Evolutionary conservation across 2,113 vertebrate species (phyloP), one percentile per base, ranked within the genome.

Genomic region (Heterochromis multidens): DNA sequence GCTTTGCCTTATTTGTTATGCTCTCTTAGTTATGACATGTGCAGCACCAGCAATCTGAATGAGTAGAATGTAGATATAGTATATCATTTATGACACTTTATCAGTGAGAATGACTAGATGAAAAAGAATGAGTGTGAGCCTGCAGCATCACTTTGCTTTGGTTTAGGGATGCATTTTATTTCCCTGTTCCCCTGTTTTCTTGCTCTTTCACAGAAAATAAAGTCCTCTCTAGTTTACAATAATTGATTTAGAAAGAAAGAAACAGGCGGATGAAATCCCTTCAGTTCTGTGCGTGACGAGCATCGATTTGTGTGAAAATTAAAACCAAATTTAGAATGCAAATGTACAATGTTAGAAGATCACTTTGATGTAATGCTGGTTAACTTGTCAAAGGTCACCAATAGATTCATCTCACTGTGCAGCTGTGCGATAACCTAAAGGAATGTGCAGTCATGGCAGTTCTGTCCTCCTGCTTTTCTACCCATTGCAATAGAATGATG

Each of bases 1-100:
- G 94, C 92, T 95, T 95, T 96, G 96, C 95, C 95, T 96, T 96
- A 95, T 91, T 95, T 92, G 89, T 87, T 91, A 93, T 90, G 92
- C 92, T 94, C 87, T 92, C 67, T 93, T 87, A 90, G 85, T 88
- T 92, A 82, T 80, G 89, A 92, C 91, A n/a, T 92, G 93, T 93
- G 91, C 94, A 93, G 93, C 96, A 95, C 95, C 95, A 96, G 95
- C 95, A 96, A 93, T 90, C 89, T 91, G 87, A 93, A 91, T 92
- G 92, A 94, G 85, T 92, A 94, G 94, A 96, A 95, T 95, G 94
- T 95, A 94, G 93, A 94, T 61, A 62, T 80, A 87, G 86, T 84
- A 83, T 81, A 88, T 88, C 65, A 79, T 95, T 91, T 90, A 78
- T 82, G 89, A 92, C 84, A 92, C 91, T 92, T 93, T 92, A 92